phyloP scores from a whole-genome alignment of 1,140 invertebrate genomes.

The Bactericera cockerelli region DNA sequence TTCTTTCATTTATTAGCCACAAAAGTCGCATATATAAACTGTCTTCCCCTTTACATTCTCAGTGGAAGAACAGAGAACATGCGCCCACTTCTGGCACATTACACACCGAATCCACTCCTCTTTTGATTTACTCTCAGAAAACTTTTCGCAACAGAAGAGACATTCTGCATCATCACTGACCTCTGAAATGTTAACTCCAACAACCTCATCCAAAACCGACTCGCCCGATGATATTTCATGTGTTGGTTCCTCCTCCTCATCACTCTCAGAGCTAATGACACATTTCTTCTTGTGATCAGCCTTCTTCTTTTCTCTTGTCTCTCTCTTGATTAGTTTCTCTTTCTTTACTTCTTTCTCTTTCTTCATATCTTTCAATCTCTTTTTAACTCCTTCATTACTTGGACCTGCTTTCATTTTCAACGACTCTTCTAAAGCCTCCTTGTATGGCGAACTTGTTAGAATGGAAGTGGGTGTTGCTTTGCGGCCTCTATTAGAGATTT shows the following conservation, averaged over 20 bases:
- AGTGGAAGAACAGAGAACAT: no score
- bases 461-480: background rate
- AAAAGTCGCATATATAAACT: no score
- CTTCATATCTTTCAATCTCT: background rate
- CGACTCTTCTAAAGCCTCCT: background rate
- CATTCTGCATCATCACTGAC: no score
- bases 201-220: no score
- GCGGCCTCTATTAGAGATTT: background rate
- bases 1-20: no score
- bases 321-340: no score
- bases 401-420: background rate
- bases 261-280: background rate
- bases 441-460: background rate
- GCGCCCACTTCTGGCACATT: no score
- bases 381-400: background rate
- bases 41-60: no score
- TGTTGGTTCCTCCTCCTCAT: background rate
- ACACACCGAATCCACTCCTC: no score
- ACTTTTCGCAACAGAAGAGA: no score
- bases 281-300: background rate
- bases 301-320: background rate
- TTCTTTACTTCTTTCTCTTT: background rate
- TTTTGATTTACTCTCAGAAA: no score
- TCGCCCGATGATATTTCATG: background rate
- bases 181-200: no score